Base-by-base conservation (phyloP, 2,888 invertebrate species). In the Ornithoptera alexandrae region DNA sequence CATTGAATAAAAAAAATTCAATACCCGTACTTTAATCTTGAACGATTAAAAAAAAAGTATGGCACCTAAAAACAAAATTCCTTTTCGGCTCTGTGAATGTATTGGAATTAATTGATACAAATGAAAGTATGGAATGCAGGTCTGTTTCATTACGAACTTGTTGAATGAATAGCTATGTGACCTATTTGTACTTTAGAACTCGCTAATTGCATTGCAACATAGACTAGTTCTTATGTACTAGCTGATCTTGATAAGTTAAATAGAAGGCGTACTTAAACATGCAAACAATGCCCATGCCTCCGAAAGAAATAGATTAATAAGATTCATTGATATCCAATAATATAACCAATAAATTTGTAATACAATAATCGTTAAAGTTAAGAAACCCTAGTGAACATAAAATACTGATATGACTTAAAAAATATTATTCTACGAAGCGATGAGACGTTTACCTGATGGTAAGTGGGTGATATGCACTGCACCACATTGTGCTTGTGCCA, bases 101-200 rank as follows among this genome's bases (percentile, higher is more conserved):
- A 57, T 30, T 59, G 62, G 61, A 66, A 62, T 61, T 72, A 71
- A 72, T 69, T 72, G 69, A 76, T 83, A 79, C 79, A 75, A 84
- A 87, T 85, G 83, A 81, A 81, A 78, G 79, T 80, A 82, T 74
- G 74, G 76, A 78, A 79, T 78, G 74, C 77, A 80, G 78, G 77
- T 79, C 77, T 75, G 78, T 72, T 76, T 75, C 75, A 72, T 79
- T 80, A 80, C 78, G 72, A 78, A 77, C 76, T 73, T 72, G 70
- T 72, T 75, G 72, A 77, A 79, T 70, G 74, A 77, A 79, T 74
- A 76, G 72, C 76, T 64, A 39, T 64, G 64, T 53, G 20, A 20
- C 56, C 20, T 56, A 20, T 20, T 15, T 56, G 20, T 20, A 56
- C n/a, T 7, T 56, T 36, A 50, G 46, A 22, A 20, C 60, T n/a